A percentile compares a stretch with the other conserved stretches of the same genome.
These are phyloP conservation scores for Helicolenus hilgendorfi DNA, from an alignment of 2,797 vertebrate species.

Conservation along the genomic window DNA sequence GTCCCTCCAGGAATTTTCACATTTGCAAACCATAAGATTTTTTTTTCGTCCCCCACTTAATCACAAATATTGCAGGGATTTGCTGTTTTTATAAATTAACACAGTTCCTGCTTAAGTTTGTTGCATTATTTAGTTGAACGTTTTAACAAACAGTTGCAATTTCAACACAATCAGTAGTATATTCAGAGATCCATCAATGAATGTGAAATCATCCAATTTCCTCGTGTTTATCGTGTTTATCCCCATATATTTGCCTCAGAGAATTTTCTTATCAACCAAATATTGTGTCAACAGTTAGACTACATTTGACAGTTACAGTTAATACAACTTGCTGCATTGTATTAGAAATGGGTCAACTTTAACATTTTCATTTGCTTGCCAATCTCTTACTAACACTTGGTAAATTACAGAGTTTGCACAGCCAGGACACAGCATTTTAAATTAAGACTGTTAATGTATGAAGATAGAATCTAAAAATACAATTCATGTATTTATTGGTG, in stretches of 20 bases:
- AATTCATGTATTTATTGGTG: too few relatives aligned
- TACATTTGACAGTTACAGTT: background rate
- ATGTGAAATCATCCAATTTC: background rate
- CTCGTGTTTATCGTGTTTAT: background rate
- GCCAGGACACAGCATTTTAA: background rate
- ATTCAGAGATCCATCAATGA: background rate
- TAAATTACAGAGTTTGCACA: background rate
- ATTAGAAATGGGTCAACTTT: background rate
- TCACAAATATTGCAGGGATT: constrained; percentile 48
- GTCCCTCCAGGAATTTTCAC: constrained; percentile 62
- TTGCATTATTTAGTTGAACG: constrained; percentile 8
- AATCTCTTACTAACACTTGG: background rate
- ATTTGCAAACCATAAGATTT: constrained; percentile 53
- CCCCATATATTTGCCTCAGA: background rate
- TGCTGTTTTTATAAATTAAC: constrained; percentile 50
- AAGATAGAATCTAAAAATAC: too few relatives aligned
- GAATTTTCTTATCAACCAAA: background rate
- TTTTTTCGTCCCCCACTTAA: constrained; percentile 34
- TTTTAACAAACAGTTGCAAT: constrained; percentile 17
- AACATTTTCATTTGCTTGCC: background rate
- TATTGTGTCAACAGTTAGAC: background rate
- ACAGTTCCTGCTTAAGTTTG: background rate
- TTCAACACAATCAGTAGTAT: background rate
- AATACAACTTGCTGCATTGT: background rate
- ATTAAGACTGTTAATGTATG: background rate